Conservation (phyloP, 2,888 invertebrate genomes). For the Lottia scabra region DNA sequence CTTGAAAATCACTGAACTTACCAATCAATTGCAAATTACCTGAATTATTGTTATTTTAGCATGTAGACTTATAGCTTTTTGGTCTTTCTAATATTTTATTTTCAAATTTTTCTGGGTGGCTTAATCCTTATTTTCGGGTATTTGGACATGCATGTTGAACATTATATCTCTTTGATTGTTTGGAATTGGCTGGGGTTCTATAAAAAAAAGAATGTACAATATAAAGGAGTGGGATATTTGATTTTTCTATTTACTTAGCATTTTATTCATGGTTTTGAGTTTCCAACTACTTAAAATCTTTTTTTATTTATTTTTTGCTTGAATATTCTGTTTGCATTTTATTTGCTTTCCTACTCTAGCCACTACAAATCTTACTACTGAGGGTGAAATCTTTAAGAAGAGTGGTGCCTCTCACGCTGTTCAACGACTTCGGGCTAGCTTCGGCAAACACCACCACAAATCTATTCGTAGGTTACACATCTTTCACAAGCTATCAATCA, state of each 20-base stretch:
- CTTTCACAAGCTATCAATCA: no score
- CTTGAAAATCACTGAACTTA: no score
- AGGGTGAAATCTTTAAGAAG: constrained; percentile 2
- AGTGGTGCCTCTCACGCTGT: constrained; percentile 15
- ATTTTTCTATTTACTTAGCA: neutral
- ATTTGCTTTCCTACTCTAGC: neutral
- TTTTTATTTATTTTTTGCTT: neutral
- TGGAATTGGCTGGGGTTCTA: no score
- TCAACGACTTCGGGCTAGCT: constrained; percentile 27
- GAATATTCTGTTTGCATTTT: neutral
- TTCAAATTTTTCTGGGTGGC: no score
- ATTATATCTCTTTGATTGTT: no score
- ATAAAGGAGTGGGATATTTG: neutral
- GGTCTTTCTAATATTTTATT: no score
- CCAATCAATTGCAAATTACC: no score
- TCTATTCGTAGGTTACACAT: constrained; percentile 17
- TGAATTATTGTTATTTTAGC: no score
- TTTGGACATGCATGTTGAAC: no score
- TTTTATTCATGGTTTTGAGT: neutral
- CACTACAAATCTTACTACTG: constrained; percentile 9
- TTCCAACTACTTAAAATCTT: neutral
- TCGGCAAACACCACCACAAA: constrained; percentile 26
- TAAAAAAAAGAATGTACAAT: no score
- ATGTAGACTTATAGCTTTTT: no score
- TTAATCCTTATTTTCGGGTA: no score